Evolutionary conservation across 2,888 invertebrate genomes (phyloP).

Genomic region (Nomada fucata): DNA sequence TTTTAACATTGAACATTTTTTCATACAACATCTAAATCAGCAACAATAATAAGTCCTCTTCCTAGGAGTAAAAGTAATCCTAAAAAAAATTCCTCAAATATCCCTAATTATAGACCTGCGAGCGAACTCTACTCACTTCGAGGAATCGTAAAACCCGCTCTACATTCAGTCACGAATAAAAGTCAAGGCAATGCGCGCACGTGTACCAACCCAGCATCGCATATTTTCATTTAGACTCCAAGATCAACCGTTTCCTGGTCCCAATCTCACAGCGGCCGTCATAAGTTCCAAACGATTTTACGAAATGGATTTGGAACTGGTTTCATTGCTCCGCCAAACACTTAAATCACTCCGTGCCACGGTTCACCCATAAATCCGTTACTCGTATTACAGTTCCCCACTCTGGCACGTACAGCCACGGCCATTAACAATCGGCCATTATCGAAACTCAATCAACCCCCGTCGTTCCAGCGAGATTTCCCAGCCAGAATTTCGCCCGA

Average conservation of each 20-base stretch:
- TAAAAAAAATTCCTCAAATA: too few relatives aligned
- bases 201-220: background rate
- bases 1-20: too few relatives aligned
- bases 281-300: slow-evolving; percentile 21
- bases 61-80: too few relatives aligned
- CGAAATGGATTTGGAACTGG: slow-evolving; percentile 31
- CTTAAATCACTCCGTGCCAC: slow-evolving; percentile 21
- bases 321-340: slow-evolving; percentile 22
- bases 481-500: slow-evolving; percentile 7
- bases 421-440: slow-evolving; percentile 54
- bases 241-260: background rate
- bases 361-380: slow-evolving; percentile 45
- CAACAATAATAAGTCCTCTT: too few relatives aligned
- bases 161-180: background rate
- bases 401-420: slow-evolving; percentile 4
- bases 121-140: background rate
- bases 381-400: slow-evolving; percentile 46
- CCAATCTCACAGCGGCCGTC: too few relatives aligned
- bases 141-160: background rate
- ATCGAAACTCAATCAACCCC: slow-evolving; percentile 50
- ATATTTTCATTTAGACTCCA: background rate
- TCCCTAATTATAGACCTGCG: background rate
- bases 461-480: slow-evolving; percentile 18
- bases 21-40: too few relatives aligned
- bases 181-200: slow-evolving; percentile 1